Evolutionary conservation across 2,888 invertebrate genomes (phyloP).

Genomic region (Phragmatobia fuliginosa): DNA sequence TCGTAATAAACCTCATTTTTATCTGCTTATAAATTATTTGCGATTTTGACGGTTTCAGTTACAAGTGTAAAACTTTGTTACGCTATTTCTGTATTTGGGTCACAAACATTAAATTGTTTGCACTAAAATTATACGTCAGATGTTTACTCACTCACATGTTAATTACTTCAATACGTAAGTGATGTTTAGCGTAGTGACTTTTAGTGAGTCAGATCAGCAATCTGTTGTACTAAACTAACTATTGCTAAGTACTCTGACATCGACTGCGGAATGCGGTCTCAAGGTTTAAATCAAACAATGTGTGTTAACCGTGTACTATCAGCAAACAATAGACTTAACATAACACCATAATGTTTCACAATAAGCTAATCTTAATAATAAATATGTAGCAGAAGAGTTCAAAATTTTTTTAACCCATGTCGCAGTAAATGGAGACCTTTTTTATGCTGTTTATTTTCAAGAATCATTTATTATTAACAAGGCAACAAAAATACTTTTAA

Average conservation of each 20-base stretch:
- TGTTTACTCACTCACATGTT: constrained; percentile 52
- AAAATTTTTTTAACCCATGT: neutral
- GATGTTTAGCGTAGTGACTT: constrained; percentile 23
- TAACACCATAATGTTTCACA: constrained; percentile 42
- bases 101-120: constrained; percentile 53
- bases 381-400: constrained; percentile 26
- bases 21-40: constrained; percentile 57
- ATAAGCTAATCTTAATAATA: constrained; percentile 43
- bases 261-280: constrained; percentile 78
- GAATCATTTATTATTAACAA: too few relatives aligned
- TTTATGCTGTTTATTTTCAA: neutral
- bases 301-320: constrained; percentile 65
- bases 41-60: constrained; percentile 62
- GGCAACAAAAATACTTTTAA: neutral
- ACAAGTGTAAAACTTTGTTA: constrained; percentile 57
- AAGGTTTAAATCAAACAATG: constrained; percentile 68
- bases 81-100: constrained; percentile 59
- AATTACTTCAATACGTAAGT: constrained; percentile 47
- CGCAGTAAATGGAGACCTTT: neutral
- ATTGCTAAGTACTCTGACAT: constrained; percentile 78
- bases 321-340: constrained; percentile 66
- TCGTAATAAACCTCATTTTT: constrained; percentile 67
- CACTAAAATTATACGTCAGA: constrained; percentile 46
- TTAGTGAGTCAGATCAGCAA: constrained; percentile 45
- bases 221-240: constrained; percentile 47